Evolutionary conservation across 64 coral and sea anemone species (phyloP).

Genomic region (Porites lutea): DNA sequence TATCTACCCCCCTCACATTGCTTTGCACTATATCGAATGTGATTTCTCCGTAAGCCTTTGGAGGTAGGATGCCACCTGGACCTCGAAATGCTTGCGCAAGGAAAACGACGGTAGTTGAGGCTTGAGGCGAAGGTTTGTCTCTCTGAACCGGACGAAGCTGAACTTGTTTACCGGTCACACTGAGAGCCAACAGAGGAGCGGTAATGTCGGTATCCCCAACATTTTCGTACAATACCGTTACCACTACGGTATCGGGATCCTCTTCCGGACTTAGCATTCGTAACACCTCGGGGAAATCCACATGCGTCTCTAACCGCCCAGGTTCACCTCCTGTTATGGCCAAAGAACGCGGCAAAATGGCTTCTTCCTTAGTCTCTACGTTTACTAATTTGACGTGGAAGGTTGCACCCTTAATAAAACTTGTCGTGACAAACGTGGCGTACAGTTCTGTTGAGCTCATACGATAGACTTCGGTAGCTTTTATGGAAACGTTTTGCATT

Average conservation of each 20-base stretch:
- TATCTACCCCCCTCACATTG: not conserved
- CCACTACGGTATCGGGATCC: slow-evolving; percentile 21
- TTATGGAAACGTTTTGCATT: slow-evolving; percentile 10
- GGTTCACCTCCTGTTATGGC: slow-evolving; percentile 44
- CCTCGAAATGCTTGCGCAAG: slow-evolving; percentile 70
- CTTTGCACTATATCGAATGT: slow-evolving; percentile 41
- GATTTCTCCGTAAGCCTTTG: slow-evolving; percentile 60
- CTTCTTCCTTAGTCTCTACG: slow-evolving; percentile 4
- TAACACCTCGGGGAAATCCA: slow-evolving; percentile 52
- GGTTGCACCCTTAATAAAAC: slow-evolving; percentile 19
- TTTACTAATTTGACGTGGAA: slow-evolving; percentile 58
- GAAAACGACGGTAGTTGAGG: slow-evolving; percentile 50
- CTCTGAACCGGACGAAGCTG: slow-evolving; percentile 60
- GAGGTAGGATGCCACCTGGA: slow-evolving; percentile 76
- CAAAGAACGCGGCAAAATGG: slow-evolving; percentile 42
- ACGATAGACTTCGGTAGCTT: slow-evolving; percentile 69
- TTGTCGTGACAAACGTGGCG: slow-evolving; percentile 54
- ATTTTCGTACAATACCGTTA: slow-evolving; percentile 83
- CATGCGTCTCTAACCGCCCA: slow-evolving; percentile 58
- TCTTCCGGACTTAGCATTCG: not conserved
- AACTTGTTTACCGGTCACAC: slow-evolving; percentile 12
- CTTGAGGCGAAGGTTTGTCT: not conserved
- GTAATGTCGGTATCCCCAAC: slow-evolving; percentile 78
- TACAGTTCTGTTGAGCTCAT: slow-evolving; percentile 76
- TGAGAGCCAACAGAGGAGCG: slow-evolving; percentile 46